Evolutionary conservation across 1,140 invertebrate genomes (phyloP), one percentile per base, ranked within the genome.

Genomic region (Prorops nasuta): DNA sequence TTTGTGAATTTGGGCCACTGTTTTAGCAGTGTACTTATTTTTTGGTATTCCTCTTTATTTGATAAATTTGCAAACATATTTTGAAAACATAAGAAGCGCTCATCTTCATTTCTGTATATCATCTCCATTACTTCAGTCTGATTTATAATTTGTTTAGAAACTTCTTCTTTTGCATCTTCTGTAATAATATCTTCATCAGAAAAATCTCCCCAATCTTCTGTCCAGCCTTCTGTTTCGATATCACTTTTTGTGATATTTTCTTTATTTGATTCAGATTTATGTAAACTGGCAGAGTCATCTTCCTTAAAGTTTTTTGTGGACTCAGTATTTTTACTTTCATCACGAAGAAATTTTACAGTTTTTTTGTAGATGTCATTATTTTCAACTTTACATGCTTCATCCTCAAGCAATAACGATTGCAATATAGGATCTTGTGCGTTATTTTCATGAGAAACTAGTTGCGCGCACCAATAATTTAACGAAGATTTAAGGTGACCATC

Each of bases 181-280:
- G 35, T 50, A 36, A 50, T 52, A 41, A 57, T 52, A 49, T 57
- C 48, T 40, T 60, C 56, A 8, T 62, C 61, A 8, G 67, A 64
- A 54, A 70, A 69, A 56, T 71, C 62, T 7, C 56, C 66, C 70
- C 68, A 72, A 19, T 65, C 58, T 7, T 69, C 56, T 14, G 64
- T 63, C 63, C 60, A 65, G 41, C 66, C 69, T 12, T 51, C 40
- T 7, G 59, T 54, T 17, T 53, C 44, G 51, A 61, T 62, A 14
- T 51, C 43, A 36, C 60, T 16, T 15, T 42, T n/a, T 10, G 9
- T 14, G 9, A 18, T 19, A 46, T 31, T 42, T 41, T 38, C 35
- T 38, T 14, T 20, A 37, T 17, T 42, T 6, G 43, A 20, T n/a
- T n/a, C n/a, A 10, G 48, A 42, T 32, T 50, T 40, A 16, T 43